Evolutionary conservation across 2,113 vertebrate genomes (phyloP), one percentile per base, ranked within the genome.

Genomic region (Antidorcas marsupialis): DNA sequence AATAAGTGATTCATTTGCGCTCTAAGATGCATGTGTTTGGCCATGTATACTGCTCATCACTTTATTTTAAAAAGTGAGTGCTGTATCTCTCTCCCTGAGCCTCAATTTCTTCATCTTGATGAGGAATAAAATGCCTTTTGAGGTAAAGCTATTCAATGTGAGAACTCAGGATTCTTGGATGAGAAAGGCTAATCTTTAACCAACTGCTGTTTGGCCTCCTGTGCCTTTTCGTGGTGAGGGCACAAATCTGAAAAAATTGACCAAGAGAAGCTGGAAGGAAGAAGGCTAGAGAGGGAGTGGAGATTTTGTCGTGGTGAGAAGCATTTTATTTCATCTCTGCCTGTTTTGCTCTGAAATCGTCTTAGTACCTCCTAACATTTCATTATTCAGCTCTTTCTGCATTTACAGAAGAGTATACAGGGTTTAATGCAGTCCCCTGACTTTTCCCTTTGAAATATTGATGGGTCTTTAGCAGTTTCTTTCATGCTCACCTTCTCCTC

Each of bases 401-500:
- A 98, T 98, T 98, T 98, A 97, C 94, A 91, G 89, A 94, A 97
- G 83, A 84, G 87, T 89, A 91, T 98, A 95, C 28, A 89, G 97
- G 95, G 97, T 98, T 98, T 99, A 98, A 99, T 98, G 98, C 97
- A 98, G 98, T 98, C 98, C 92, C 98, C 98, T 97, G 98, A 97
- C 97, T 99, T 98, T 98, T 97, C 90, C 91, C 74, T 97, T 97
- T 99, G 98, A 99, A 99, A 99, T 99, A 99, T 99, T 99, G 95
- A 99, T 99, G 96, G 92, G 33, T 95, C 97, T 98, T 98, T 98
- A 98, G 98, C 97, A 98, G 97, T 90, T 97, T 96, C 98, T 98
- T 98, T 98, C 97, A 97, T 97, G 96, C 92, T 98, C 90, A 97
- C 60, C 85, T 93, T 97, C 97, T 98, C 97, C 94, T 98, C 97